Conservation (phyloP, 2,888 invertebrate species). For the Phaonia tiefii region DNA sequence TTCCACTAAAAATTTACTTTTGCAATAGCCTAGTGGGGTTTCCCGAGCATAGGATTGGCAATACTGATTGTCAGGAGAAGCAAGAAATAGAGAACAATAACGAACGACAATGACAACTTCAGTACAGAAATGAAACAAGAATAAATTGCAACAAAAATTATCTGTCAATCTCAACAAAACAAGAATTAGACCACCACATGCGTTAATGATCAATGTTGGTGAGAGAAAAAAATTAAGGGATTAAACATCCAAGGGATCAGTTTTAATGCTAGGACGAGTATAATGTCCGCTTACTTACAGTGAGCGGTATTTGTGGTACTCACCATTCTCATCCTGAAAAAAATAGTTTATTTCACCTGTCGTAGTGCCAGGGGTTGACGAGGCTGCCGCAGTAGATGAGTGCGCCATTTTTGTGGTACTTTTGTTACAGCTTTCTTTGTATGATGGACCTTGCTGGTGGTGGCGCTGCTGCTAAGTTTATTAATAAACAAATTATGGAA, state of each 20-base stretch:
- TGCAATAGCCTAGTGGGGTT: no score
- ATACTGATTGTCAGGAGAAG: not conserved
- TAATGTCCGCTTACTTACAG: no score
- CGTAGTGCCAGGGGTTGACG: conserved; percentile 71
- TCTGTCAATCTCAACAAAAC: not conserved
- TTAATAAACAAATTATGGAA: conserved; percentile 48
- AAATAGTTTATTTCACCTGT: conserved; percentile 79
- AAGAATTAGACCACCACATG: conserved; percentile 9
- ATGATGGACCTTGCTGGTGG: conserved; percentile 23
- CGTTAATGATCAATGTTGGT: conserved; percentile 3
- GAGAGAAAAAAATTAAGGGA: not conserved
- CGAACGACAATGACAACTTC: conserved; percentile 9
- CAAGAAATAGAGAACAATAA: not conserved
- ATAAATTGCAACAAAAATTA: conserved; percentile 16
- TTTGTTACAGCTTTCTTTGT: conserved; percentile 23
- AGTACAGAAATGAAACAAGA: not conserved
- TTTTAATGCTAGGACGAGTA: no score
- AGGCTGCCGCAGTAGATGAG: conserved; percentile 71
- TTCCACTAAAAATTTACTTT: no score
- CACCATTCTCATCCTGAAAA: conserved; percentile 79
- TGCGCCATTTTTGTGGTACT: conserved; percentile 74
- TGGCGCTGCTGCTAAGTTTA: conserved; percentile 34
- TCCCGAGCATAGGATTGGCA: no score
- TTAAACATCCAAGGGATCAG: not conserved
- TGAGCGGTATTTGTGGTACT: conserved; percentile 65